A percentile compares a stretch with the other conserved stretches of the same genome.
Evolutionary conservation across 2,797 vertebrate genomes (phyloP).

Genomic region (Helarctos malayanus): DNA sequence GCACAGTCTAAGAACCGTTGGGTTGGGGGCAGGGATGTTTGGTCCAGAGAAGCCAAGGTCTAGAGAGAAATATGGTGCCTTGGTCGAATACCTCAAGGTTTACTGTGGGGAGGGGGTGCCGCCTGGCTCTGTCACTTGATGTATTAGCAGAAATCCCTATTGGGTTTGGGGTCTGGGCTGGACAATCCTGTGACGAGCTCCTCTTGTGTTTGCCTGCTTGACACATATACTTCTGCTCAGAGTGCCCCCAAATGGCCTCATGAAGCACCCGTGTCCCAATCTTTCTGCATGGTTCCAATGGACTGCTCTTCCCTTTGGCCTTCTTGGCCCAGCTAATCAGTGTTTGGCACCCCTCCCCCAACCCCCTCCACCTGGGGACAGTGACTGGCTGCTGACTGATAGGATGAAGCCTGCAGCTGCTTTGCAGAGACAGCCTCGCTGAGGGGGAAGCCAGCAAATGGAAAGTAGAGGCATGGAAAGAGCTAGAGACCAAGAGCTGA

Average conservation of each 20-base stretch:
- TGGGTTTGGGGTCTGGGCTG: not conserved
- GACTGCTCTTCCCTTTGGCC: not conserved
- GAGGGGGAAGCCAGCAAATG: not conserved
- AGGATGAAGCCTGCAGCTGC: not conserved
- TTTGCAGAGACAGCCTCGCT: rapidly evolving
- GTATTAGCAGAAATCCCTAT: not conserved
- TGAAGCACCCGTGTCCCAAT: not conserved
- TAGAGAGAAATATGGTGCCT: rapidly evolving
- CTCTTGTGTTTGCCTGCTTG: too few species aligned
- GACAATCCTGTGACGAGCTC: not conserved
- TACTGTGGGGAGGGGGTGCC: not conserved
- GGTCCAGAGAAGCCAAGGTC: not conserved
- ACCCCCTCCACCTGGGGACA: too few species aligned
- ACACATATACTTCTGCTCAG: not conserved
- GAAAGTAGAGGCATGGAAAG: not conserved
- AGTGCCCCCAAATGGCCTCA: not conserved
- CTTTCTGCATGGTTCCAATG: rapidly evolving
- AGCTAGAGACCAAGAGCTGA: not conserved
- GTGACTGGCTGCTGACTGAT: not conserved
- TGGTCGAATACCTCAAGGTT: not conserved
- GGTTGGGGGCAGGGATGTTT: not conserved
- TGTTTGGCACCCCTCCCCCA: not conserved
- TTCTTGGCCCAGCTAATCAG: rapidly evolving
- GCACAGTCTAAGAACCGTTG: not conserved
- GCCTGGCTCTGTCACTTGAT: too few species aligned